A percentile compares a stretch with the other conserved stretches of the same genome.
These are phyloP conservation scores for Tribolium madens DNA, from an alignment of 1,140 invertebrate genomes.

Conservation along the genomic window DNA sequence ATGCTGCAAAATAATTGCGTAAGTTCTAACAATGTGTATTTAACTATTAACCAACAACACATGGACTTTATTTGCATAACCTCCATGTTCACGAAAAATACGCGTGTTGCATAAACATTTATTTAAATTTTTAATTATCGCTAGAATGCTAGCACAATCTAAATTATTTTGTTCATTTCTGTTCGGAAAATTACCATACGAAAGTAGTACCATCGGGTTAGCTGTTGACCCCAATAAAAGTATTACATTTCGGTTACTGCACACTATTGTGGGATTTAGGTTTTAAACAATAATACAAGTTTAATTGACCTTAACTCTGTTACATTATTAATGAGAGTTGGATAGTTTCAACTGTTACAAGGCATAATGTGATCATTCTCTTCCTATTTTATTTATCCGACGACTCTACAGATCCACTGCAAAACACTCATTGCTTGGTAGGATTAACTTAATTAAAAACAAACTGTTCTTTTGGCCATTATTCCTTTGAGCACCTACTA, in stretches of 20 bases:
- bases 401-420: background rate
- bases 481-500: background rate
- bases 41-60: constrained; percentile 39
- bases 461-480: background rate
- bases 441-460: background rate
- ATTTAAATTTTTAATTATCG: constrained; percentile 39
- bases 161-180: constrained; percentile 36
- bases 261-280: constrained; percentile 27
- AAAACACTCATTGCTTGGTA: background rate
- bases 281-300: background rate
- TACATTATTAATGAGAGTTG: constrained; percentile 39
- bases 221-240: constrained; percentile 34
- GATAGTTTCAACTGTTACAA: constrained; percentile 12
- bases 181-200: constrained; percentile 17
- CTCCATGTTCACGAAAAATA: constrained; percentile 40
- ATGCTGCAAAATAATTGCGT: constrained; percentile 44
- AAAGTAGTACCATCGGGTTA: constrained; percentile 35
- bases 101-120: constrained; percentile 37
- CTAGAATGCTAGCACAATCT: constrained; percentile 41
- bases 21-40: constrained; percentile 37
- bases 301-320: constrained; percentile 45
- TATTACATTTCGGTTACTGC: constrained; percentile 17
- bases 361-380: constrained; percentile 26
- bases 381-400: constrained; percentile 17
- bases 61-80: constrained; percentile 43